Evolutionary conservation across 1,140 invertebrate species (phyloP).

Genomic region (Monomorium pharaonis): DNA sequence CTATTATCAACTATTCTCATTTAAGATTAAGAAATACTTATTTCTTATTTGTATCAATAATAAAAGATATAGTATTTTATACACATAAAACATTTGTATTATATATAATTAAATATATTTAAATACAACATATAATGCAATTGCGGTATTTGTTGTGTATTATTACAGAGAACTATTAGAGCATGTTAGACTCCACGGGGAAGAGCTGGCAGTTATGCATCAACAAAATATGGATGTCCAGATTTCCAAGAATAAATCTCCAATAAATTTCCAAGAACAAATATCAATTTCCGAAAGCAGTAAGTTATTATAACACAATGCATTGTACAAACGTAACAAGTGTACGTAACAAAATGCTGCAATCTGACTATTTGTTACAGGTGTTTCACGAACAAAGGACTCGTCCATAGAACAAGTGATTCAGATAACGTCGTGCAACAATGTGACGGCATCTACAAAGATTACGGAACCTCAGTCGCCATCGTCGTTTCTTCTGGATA

Average conservation of each 20-base stretch:
- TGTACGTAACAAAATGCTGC: too few species aligned
- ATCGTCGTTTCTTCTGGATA: conserved; percentile 81
- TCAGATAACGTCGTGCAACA: conserved; percentile 67
- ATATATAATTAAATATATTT: not conserved
- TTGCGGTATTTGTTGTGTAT: not conserved
- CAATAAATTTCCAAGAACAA: conserved; percentile 56
- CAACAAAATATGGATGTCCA: conserved; percentile 76
- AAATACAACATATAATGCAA: conserved; percentile 19
- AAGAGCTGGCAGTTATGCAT: conserved; percentile 80
- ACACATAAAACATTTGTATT: not conserved
- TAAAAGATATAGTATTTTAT: not conserved
- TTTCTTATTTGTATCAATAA: conserved; percentile 15
- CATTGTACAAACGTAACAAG: not conserved
- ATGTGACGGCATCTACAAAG: conserved; percentile 56
- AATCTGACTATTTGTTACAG: conserved; percentile 27
- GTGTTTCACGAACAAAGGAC: conserved; percentile 33
- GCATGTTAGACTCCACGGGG: conserved; percentile 81
- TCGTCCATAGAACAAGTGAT: conserved; percentile 54
- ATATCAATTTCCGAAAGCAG: conserved; percentile 54
- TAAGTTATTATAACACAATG: conserved; percentile 47
- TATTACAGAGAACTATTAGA: conserved; percentile 79
- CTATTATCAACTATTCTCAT: not conserved
- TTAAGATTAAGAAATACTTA: not conserved
- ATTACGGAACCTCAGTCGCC: conserved; percentile 56
- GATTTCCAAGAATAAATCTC: not conserved